Evolutionary conservation across 2,888 invertebrate genomes (phyloP), one percentile per base, ranked within the genome.

Genomic region (Scelioninae gen. 1): DNA sequence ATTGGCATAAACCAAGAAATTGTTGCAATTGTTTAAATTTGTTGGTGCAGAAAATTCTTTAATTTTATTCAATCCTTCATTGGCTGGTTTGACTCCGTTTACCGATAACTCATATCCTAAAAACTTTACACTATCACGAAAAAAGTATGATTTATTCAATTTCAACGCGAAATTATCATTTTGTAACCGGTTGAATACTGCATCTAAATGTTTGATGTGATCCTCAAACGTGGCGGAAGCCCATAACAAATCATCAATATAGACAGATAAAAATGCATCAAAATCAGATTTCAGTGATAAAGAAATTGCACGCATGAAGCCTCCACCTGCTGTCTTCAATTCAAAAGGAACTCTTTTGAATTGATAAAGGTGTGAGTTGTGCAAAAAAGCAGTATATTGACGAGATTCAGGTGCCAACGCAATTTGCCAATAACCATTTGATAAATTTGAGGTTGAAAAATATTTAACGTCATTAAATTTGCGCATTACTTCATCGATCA

Each of bases 181-280:
- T 38, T 58, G 38, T 23, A 58, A 40, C n/a, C 16, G 11, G 10
- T 38, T 4, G 9, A 58, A 58, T 23, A 58, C 23, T 13, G 16
- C 10, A 23, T 49, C 32, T 4, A 65, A 8, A 49, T 63, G 63
- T 34, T 47, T 5, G 16, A 63, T 9, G 32, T 63, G 49, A 16
- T 47, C 32, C 11, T 65, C 65, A 49, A 65, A 65, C 9, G 49
- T 10, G 5, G 11, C 4, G 0, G 76, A 76, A 1, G 56, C 49
- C n/a, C 51, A 55, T 5, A 76, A 11, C 3, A 76, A 3, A 47
- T 76, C 66, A 38, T 66, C 76, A 38, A 76, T 47, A 55, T 76
- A 66, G 5, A 34, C 3, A 2, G 49, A 11, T 1, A 47, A 23
- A 32, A 47, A 76, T 1, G 2, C 7, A 47, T 65, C 76, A 6